Base-by-base conservation (phyloP, 23 tunicate species). In the Halocynthia aurantium region DNA sequence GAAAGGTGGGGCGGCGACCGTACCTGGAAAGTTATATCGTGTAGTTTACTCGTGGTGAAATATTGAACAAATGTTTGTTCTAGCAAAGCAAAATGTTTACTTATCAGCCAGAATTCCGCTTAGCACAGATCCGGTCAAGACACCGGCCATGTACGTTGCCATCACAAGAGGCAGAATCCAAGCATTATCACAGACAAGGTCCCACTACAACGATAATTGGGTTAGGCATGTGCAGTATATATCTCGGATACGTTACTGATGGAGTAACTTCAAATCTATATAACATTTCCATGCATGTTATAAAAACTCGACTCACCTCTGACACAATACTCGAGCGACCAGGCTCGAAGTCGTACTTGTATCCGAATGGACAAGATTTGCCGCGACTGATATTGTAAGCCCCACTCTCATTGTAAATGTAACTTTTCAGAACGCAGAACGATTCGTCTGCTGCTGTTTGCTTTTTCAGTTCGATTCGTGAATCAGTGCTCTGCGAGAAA, bases 1-100 rank as follows among this genome's bases (percentile, higher is more conserved):
- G 64, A 56, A 85, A 85, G 21, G 71, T 53, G 6, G 89, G 89
- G 31, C 78, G 50, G n/a, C 89, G 72, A 10, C 89, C 89, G 44
- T 55, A 71, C 52, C 89, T 85, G 82, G 54, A 62, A 62, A 72
- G 2, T 15, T 15, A 68, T 15, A 2, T 11, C 22, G 20, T 68
- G 13, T 68, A 15, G 17, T 21, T 68, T 68, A 68, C 49, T 18
- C 72, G 12, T 67, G 72, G 12, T 15, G 12, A 67, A 22, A 31
- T 2, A 31, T 31, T 31, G 44, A 31, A 31, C 44, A 31, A 31
- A 31, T 31, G 44, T 31, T 31, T 31, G 1, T 31, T 31, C 44
- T 31, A 31, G 40, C 12, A 4, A 67, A 15, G 17, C 11, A 49
- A 72, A 17, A 10, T 72, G 51, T 56, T 52, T 10, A 74, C 78